Base-by-base conservation (phyloP, 2,888 invertebrate species). In the Clivina fossor region DNA sequence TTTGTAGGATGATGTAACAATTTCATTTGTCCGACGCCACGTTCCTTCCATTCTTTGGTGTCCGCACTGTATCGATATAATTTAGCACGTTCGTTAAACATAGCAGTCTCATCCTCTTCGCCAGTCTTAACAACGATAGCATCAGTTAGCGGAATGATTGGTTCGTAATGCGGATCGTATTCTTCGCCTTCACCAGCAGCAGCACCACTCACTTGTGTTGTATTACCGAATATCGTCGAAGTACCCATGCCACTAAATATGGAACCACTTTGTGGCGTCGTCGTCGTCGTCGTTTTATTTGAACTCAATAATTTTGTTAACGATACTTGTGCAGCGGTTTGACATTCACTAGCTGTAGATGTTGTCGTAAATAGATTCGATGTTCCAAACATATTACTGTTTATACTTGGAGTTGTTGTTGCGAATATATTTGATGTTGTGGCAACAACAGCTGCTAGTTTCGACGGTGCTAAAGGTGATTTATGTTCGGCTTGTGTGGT, bases 11-110 rank as follows among this genome's bases (percentile, higher is more conserved):
- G 88, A 70, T 85, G 80, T 40, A 97, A 75, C 37, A 97, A 78
- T 75, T 96, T 96, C 67, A 97, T 76, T 67, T 93, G 90, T 1
- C 97, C 97, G 30, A 90, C 80, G 2, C 96, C 97, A 55, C 96
- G 80, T 71, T 97, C 97, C 69, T 97, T 97, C 96, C 96, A 97
- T 70, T 94, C 90, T 50, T 84, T 86, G 0, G 79, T 76, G 1
- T 79, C 80, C 4, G 76, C 74, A 64, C 86, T 87, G 68, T 77
- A 94, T 37, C 94, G 80, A 71, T 79, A 95, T 41, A 97, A 74
- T 66, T 88, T 93, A 9, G 88, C 86, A 35, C 94, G 80, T 62
- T 92, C 86, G 15, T 86, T 83, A 70, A 92, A 96, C 41, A 88
- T 64, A 57, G 78, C 77, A 55, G 72, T 70, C 76, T 95, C 95